phyloP scores from a whole-genome alignment of 2,797 vertebrate genomes.

The Monodelphis domestica region DNA sequence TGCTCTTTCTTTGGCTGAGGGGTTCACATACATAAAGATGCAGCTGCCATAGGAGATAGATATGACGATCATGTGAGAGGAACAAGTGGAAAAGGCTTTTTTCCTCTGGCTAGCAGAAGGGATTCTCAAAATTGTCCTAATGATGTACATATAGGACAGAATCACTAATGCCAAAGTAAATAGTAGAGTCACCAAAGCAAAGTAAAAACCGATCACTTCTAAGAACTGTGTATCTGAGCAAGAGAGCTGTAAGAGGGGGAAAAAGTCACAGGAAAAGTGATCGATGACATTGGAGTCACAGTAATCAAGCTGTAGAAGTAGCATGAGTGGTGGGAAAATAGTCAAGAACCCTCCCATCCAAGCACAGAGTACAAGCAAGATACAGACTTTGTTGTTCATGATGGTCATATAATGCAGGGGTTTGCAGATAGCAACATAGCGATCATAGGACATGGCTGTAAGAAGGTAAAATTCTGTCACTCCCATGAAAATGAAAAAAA shows the following conservation, averaged over 20 bases:
- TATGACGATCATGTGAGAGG: slow-evolving; percentile 76
- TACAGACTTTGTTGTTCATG: slow-evolving; percentile 68
- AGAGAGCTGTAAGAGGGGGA: slow-evolving; percentile 69
- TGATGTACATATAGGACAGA: slow-evolving; percentile 73
- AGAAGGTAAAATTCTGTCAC: slow-evolving; percentile 75
- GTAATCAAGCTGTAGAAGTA: slow-evolving; percentile 72
- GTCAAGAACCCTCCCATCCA: slow-evolving; percentile 72
- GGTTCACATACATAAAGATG: slow-evolving; percentile 73
- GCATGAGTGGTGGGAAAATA: slow-evolving; percentile 60
- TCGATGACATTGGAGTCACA: slow-evolving; percentile 69
- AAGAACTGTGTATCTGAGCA: slow-evolving; percentile 70
- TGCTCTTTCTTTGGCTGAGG: slow-evolving; percentile 59
- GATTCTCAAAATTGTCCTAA: slow-evolving; percentile 67
- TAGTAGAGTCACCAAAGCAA: slow-evolving; percentile 56
- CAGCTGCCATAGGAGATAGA: slow-evolving; percentile 77
- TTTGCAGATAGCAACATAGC: slow-evolving; percentile 75
- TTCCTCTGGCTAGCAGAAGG: slow-evolving; percentile 67
- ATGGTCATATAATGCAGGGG: slow-evolving; percentile 70
- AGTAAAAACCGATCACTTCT: slow-evolving; percentile 67
- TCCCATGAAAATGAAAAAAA: slow-evolving; percentile 74
- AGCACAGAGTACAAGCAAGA: slow-evolving; percentile 60
- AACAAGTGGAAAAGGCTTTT: slow-evolving; percentile 78
- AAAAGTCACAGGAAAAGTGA: slow-evolving; percentile 77
- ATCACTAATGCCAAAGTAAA: slow-evolving; percentile 65
- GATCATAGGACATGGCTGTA: slow-evolving; percentile 74